These are phyloP conservation scores for Vombatus ursinus DNA, from an alignment of 2,113 vertebrate species.

Conservation along the genomic window DNA sequence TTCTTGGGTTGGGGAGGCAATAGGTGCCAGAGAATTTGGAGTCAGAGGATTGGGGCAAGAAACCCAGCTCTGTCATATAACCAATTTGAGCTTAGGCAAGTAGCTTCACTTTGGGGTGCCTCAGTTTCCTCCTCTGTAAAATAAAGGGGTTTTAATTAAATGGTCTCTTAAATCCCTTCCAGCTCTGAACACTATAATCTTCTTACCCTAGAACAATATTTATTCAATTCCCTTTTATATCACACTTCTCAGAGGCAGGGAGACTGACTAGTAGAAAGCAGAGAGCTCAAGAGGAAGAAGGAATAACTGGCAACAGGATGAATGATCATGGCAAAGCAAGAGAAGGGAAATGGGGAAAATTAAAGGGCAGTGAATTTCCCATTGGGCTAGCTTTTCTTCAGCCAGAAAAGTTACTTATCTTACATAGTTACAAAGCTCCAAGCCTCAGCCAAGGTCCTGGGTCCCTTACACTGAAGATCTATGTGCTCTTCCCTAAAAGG, in stretches of 20 bases:
- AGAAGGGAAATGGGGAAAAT: neutral
- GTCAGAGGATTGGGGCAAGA: neutral
- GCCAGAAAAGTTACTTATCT: neutral
- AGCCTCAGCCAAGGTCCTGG: neutral
- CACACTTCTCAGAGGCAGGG: neutral
- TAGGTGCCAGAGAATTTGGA: neutral
- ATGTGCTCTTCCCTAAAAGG: neutral
- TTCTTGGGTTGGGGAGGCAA: neutral
- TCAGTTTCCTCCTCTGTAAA: neutral
- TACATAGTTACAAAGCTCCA: neutral
- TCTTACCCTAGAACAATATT: neutral
- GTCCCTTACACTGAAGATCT: neutral
- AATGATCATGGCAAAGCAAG: neutral
- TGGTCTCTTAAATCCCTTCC: neutral
- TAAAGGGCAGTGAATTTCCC: neutral
- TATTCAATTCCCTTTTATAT: neutral
- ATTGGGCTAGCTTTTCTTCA: neutral
- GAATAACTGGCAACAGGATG: neutral
- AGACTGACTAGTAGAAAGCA: neutral
- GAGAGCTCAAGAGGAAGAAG: neutral
- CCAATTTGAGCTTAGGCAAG: neutral
- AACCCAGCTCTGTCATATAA: neutral
- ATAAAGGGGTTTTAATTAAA: neutral
- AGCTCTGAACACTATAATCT: neutral
- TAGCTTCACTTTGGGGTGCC: neutral